Evolutionary conservation across 2,888 invertebrate species (phyloP).

Genomic region (Drosophila meridionalis): DNA sequence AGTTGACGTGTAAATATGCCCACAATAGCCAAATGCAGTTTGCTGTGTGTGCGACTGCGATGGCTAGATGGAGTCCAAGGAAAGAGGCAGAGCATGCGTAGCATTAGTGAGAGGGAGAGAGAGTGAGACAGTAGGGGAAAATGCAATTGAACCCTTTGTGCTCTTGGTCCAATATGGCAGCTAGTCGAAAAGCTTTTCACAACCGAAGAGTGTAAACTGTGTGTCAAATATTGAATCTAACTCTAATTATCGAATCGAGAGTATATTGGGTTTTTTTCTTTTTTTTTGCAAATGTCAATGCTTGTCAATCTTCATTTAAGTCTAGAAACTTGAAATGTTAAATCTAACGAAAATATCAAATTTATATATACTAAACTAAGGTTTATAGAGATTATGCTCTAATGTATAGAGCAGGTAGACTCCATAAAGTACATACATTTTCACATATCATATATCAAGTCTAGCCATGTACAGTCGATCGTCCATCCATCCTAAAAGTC

Average conservation of each 20-base stretch:
- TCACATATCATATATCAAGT: too few species aligned
- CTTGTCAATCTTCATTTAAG: not conserved
- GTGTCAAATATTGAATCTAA: not conserved
- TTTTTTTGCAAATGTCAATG: not conserved
- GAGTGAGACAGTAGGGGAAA: too few species aligned
- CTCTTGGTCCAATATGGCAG: slow-evolving; percentile 6
- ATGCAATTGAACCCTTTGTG: slow-evolving; percentile 40
- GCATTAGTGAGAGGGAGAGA: not conserved
- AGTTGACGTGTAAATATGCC: slow-evolving; percentile 56
- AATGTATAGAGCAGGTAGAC: too few species aligned
- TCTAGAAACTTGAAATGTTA: not conserved
- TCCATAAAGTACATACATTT: too few species aligned
- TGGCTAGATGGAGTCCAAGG: slow-evolving; percentile 1
- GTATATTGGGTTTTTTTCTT: not conserved
- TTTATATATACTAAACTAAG: too few species aligned
- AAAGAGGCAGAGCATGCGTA: not conserved
- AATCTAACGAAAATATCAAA: too few species aligned
- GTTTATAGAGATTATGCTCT: too few species aligned
- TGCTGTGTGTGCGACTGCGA: slow-evolving; percentile 1
- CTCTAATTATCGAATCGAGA: not conserved
- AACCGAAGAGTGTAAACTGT: not conserved
- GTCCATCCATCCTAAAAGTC: too few species aligned
- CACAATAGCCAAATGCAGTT: slow-evolving; percentile 1
- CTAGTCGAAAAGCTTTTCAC: not conserved
- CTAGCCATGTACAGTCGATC: too few species aligned